Percentiles rank a stretch among this genome's conserved stretches.
These are phyloP conservation scores for Baryphthengus martii DNA, from an alignment of 2,113 vertebrate species.

Conservation along the genomic window DNA sequence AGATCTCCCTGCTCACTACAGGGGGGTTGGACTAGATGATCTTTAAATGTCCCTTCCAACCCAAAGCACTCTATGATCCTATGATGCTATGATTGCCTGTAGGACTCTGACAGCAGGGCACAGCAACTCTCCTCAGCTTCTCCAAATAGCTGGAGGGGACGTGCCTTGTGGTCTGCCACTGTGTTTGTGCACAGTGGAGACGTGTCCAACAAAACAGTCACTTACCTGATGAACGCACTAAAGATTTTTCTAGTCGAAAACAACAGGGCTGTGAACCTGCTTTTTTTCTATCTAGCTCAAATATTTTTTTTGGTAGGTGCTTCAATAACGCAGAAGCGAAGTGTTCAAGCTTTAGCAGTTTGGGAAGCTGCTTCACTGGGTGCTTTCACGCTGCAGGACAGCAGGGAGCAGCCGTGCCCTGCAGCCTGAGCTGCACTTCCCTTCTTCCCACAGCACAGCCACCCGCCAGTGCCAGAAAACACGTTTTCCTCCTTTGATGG, in stretches of 20 bases:
- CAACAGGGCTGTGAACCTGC: neutral
- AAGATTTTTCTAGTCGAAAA: neutral
- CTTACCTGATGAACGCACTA: neutral
- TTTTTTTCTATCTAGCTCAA: too few relatives aligned
- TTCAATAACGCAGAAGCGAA: rapidly evolving
- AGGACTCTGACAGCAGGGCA: too few relatives aligned
- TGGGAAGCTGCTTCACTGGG: neutral
- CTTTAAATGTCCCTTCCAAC: too few relatives aligned
- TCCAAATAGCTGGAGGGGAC: too few relatives aligned
- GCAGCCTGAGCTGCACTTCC: neutral
- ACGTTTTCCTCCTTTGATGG: neutral
- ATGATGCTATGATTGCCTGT: too few relatives aligned
- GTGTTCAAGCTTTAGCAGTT: rapidly evolving
- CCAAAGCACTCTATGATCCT: too few relatives aligned
- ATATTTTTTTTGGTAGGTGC: neutral
- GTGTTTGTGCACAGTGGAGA: neutral
- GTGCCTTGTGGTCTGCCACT: too few relatives aligned
- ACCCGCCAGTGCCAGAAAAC: neutral
- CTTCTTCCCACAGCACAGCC: neutral
- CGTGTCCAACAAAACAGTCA: neutral
- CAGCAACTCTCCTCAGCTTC: too few relatives aligned
- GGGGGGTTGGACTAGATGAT: too few relatives aligned
- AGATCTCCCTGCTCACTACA: too few relatives aligned
- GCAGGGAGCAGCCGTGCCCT: neutral
- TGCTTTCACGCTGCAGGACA: neutral